Conservation (phyloP, 2,797 vertebrate genomes). For the Adelosebastes latens region DNA sequence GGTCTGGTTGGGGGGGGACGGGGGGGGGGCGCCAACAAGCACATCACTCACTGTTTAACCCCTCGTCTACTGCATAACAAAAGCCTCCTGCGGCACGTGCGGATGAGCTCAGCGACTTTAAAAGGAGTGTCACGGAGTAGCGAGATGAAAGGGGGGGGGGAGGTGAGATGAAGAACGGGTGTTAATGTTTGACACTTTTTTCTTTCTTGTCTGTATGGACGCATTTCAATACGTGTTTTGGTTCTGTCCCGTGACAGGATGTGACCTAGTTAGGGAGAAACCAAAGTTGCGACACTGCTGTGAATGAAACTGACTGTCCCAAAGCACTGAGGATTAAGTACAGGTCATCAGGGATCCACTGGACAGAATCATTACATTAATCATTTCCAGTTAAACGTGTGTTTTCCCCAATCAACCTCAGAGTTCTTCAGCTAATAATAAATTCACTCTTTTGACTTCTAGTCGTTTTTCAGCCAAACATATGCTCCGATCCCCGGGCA, state of each 20-base stretch:
- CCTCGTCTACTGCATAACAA: slow-evolving; percentile 56
- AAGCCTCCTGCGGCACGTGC: slow-evolving; percentile 30
- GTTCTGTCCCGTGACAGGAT: slow-evolving; percentile 64
- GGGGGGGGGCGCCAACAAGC: slow-evolving; percentile 33
- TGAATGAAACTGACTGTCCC: slow-evolving; percentile 42
- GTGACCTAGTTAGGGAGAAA: slow-evolving; percentile 66
- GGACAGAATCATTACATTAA: slow-evolving; percentile 41
- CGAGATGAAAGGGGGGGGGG: slow-evolving; percentile 37
- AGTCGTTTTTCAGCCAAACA: slow-evolving; percentile 3
- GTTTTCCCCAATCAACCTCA: slow-evolving; percentile 19
- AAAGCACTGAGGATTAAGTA: slow-evolving; percentile 46
- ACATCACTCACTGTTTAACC: slow-evolving; percentile 57
- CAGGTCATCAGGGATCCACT: slow-evolving; percentile 29
- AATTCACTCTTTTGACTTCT: slow-evolving; percentile 23
- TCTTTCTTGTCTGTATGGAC: slow-evolving; percentile 30
- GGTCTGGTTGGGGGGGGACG: slow-evolving; percentile 9
- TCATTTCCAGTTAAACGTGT: slow-evolving; percentile 35
- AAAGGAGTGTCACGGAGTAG: slow-evolving; percentile 11
- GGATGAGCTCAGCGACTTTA: slow-evolving; percentile 41
- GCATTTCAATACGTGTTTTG: slow-evolving; percentile 57
- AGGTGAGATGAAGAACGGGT: slow-evolving; percentile 35
- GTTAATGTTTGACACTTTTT: slow-evolving; percentile 61
- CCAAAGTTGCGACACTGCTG: slow-evolving; percentile 49
- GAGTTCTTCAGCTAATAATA: slow-evolving; percentile 18
- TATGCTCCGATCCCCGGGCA: slow-evolving; percentile 2